Conservation (phyloP, 2,888 invertebrate species). For the Chrysolina americana region DNA sequence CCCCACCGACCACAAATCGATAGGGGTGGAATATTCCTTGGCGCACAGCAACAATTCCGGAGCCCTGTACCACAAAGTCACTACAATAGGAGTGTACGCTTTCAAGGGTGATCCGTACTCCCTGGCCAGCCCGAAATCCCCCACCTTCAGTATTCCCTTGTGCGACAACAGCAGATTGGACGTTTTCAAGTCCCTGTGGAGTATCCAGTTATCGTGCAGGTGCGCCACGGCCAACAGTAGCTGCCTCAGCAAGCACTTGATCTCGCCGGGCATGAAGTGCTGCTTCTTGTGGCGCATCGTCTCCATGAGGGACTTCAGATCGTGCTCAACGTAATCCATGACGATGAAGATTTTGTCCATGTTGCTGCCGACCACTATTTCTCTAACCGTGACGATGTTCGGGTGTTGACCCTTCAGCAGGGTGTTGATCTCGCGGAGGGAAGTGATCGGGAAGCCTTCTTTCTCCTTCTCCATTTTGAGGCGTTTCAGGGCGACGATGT, state of each 20-base stretch:
- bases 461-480: constrained; percentile 99
- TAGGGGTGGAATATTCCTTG: constrained; percentile 94
- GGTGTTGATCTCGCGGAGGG: constrained; percentile 97
- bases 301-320: constrained; percentile 98
- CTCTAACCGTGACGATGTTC: constrained; percentile 97
- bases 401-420: constrained; percentile 95
- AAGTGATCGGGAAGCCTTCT: constrained; percentile 99
- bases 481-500: constrained; percentile 97
- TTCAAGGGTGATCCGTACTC: constrained; percentile 98
- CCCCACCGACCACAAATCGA: constrained; percentile 97
- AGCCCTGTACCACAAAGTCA: constrained; percentile 98
- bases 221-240: constrained; percentile 90
- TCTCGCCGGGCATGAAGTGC: constrained; percentile 80
- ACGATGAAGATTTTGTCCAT: constrained; percentile 99
- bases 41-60: constrained; percentile 94
- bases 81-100: constrained; percentile 96
- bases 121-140: constrained; percentile 97
- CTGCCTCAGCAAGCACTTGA: constrained; percentile 96
- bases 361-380: constrained; percentile 99
- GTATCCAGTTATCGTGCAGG: constrained; percentile 99
- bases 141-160: constrained; percentile 75
- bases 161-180: constrained; percentile 97
- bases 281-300: constrained; percentile 93
- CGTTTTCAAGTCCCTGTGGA: constrained; percentile 98
- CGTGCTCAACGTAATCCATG: constrained; percentile 99